Base-by-base conservation (phyloP, 2,113 vertebrate genomes). In the Bambusicola thoracicus region DNA sequence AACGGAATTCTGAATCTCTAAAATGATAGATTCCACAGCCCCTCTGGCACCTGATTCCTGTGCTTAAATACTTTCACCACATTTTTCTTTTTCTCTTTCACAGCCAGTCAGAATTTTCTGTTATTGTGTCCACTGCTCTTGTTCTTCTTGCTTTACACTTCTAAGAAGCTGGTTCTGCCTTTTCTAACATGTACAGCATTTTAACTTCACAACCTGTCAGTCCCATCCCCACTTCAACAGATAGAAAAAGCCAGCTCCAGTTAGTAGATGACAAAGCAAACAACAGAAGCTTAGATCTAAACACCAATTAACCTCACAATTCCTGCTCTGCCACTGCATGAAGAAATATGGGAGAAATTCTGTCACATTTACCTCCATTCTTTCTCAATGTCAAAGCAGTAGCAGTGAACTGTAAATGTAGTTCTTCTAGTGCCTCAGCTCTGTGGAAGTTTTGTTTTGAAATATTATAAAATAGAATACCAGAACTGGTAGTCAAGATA, bases 191-290 rank as follows among this genome's bases (percentile, higher is more conserved):
- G 3, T 48, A 16, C 74, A 69, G 65, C 29, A 67, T 68, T 51
- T 88, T 73, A 84, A 73, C 30, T 56, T 81, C n/a, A 67, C 44
- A 81, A 63, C 44, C 38, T 63, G 41, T 32, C 44, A 75, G 59
- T 8, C 18, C 18, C 36, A 34, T 67, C 55, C 46, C 24, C 8
- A 72, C 17, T 56, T 78, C 65, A 84, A 44, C 49, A 83, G 51
- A 84, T 15, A 89, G 29, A 75, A 77, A 55, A 67, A 89, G 70
- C 53, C 49, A 36, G 29, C 13, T 78, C 21, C 41, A 61, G 73
- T 44, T 73, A 87, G 36, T 11, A 73, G 32, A 61, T 0, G 0
- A 74, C 63, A 81, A 12, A 6, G 8, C 2, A 55, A 82, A 27
- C 21, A 44, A 27, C 3, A 19, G 89, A 84, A 87, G 43, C 32